phyloP scores from a whole-genome alignment of 2,113 vertebrate genomes.

The Apaloderma vittatum region DNA sequence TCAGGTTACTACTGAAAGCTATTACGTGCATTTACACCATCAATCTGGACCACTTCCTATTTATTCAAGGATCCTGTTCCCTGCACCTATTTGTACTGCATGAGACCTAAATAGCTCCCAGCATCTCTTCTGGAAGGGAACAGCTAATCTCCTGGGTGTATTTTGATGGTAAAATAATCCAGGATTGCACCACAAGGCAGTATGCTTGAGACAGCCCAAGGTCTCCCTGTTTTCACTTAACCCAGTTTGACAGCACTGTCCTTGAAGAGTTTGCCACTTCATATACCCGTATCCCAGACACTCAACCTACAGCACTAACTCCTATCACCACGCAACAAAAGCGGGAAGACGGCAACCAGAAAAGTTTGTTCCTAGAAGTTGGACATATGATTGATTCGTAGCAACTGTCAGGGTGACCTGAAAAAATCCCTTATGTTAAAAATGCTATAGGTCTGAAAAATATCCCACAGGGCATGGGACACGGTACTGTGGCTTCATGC shows the following conservation, averaged over 20 bases:
- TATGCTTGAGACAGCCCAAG: neutral
- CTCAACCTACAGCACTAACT: neutral
- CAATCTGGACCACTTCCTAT: neutral
- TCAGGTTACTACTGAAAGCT: neutral
- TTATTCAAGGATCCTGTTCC: neutral
- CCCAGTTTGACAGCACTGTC: neutral
- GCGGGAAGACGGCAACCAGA: neutral
- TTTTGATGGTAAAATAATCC: slow-evolving; percentile 45
- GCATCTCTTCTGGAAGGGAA: slow-evolving; percentile 33
- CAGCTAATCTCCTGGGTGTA: slow-evolving; percentile 57
- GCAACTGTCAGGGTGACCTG: too few species aligned
- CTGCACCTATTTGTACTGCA: neutral
- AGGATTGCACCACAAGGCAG: slow-evolving; percentile 24
- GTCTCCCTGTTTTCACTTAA: neutral
- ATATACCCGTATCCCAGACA: neutral
- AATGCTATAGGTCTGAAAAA: neutral
- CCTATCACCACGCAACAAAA: accelerated
- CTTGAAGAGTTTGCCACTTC: neutral
- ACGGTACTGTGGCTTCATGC: neutral
- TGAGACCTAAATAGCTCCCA: neutral
- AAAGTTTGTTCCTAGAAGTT: neutral
- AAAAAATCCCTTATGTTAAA: neutral
- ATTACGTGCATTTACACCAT: neutral
- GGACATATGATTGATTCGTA: accelerated
- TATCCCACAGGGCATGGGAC: neutral